Conservation (phyloP, 92 coral and sea anemone species). For the Virgularia gustaviana region DNA sequence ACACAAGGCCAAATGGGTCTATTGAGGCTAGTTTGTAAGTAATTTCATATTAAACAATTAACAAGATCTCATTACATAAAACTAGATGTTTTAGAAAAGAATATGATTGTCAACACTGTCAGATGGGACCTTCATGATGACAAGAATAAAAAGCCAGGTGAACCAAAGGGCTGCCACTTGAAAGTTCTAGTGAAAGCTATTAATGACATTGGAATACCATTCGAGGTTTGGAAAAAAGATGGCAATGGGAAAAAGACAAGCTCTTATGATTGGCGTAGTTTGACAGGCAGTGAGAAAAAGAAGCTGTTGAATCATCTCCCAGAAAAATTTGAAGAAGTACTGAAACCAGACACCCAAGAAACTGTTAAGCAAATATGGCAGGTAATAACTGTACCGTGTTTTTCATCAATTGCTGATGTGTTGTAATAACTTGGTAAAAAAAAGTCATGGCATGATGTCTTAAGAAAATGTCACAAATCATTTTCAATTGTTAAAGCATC, state of each 20-base stretch:
- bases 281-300: constrained; percentile 13
- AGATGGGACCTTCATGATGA: constrained; percentile 6
- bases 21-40: too few relatives aligned
- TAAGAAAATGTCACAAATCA: too few relatives aligned
- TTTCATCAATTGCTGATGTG: too few relatives aligned
- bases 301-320: constrained; percentile 7
- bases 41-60: too few relatives aligned
- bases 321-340: constrained; percentile 6
- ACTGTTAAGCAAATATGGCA: constrained; percentile 23
- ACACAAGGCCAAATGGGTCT: too few relatives aligned
- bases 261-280: background rate
- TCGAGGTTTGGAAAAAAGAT: constrained; percentile 3
- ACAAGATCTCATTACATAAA: too few relatives aligned
- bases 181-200: constrained; percentile 13
- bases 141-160: background rate
- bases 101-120: background rate
- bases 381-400: too few relatives aligned
- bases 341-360: background rate
- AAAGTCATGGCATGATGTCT: too few relatives aligned
- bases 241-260: constrained; percentile 10
- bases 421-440: too few relatives aligned
- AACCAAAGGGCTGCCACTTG: background rate
- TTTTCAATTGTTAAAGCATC: too few relatives aligned
- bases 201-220: constrained; percentile 13
- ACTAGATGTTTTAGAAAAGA: constrained; percentile 1